Conservation (phyloP, 2,113 vertebrate genomes). For the Vidua macroura region DNA sequence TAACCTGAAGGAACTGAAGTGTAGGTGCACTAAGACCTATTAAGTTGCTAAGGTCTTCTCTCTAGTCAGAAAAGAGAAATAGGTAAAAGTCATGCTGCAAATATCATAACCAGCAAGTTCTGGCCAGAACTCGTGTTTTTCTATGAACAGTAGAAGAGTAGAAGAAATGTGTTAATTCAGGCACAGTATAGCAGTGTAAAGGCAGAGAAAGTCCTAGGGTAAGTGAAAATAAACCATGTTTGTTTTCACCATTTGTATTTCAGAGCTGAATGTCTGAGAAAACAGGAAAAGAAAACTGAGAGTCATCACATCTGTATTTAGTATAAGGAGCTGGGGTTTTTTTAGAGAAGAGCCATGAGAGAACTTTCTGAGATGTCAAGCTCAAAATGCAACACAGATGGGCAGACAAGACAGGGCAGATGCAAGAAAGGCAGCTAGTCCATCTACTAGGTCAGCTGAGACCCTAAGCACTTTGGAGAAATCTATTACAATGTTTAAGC, state of each 20-base stretch:
- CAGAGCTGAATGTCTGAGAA: background rate
- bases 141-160: background rate
- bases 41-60: background rate
- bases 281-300: background rate
- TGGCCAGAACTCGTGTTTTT: background rate
- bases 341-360: background rate
- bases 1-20: background rate
- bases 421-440: background rate
- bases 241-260: background rate
- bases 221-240: background rate
- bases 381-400: background rate
- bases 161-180: background rate
- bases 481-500: background rate
- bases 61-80: background rate
- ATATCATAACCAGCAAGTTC: background rate
- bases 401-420: background rate
- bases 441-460: background rate
- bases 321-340: background rate
- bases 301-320: background rate
- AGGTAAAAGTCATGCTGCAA: background rate
- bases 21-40: background rate
- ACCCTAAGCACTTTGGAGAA: background rate
- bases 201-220: background rate
- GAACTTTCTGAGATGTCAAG: background rate
- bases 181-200: background rate